Base-by-base conservation (phyloP, 1,140 invertebrate species). In the Pomacea maculata region DNA sequence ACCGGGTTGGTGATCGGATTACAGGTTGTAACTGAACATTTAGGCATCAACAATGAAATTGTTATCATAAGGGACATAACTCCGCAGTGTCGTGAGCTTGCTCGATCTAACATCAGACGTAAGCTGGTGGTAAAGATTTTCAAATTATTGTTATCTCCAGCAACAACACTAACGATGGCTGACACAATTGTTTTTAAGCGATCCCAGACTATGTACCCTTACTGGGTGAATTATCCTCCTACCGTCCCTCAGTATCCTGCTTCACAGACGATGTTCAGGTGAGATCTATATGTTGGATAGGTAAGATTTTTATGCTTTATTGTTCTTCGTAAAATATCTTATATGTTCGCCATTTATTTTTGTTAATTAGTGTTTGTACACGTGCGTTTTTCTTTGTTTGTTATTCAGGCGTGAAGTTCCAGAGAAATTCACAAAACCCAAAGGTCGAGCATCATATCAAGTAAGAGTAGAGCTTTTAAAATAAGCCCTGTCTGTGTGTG, bases 201-300 rank as follows among this genome's bases (percentile, higher is more conserved):
- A 25, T 81, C 84, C 0, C 88, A 89, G 80, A 83, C 82, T 19
- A 86, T 85, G 82, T 85, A 88, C 73, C 88, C 88, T 10, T 89
- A 89, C 78, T 86, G 85, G 83, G 80, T 83, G 1, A 89, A 89
- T 74, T 83, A 86, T 80, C 88, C 88, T 55, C 88, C 88, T 17
- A 88, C 85, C 68, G 88, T 89, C 15, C 88, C 88, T 0, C 86
- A 84, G 75, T 89, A 89, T 75, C 88, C 88, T 25, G 85, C 84
- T 61, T 88, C 88, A 70, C 87, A 88, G 67, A 87, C 88, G 80
- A 89, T 89, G 88, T 89, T 89, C 83, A 87, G 87, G 88, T 89
- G 82, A 45, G 29, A 45, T 45, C 34, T 45, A 6, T 45, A 6
- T 45, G 34, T 45, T 45, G 6, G 34, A 45, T 6, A 45, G 34